These are phyloP conservation scores for Platichthys stellatus DNA, from an alignment of 2,113 vertebrate genomes.

Conservation along the genomic window DNA sequence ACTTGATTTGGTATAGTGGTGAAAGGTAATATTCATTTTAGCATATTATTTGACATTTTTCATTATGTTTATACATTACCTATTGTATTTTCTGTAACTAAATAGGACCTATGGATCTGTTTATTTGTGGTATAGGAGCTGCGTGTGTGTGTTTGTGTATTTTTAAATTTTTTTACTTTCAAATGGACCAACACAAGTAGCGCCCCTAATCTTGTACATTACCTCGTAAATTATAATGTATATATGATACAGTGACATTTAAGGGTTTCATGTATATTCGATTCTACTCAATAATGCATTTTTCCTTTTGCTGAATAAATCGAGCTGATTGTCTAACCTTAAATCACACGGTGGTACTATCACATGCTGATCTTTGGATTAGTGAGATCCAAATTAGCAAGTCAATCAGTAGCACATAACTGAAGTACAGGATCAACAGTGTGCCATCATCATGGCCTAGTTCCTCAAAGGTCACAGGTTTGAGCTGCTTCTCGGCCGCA, in stretches of 20 bases:
- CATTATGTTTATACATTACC: no score
- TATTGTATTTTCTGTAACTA: no score
- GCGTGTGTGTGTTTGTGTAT: no score
- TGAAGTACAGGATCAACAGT: conserved; percentile 33
- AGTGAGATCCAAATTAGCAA: conserved; percentile 49
- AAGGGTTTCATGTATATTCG: no score
- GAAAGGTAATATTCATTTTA: neutral
- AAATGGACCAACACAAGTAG: neutral
- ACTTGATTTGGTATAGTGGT: neutral
- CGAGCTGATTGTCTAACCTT: conserved; percentile 20
- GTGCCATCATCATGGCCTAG: neutral
- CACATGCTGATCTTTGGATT: conserved; percentile 55
- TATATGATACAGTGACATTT: no score
- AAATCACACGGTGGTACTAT: conserved; percentile 17
- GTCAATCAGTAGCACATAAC: conserved; percentile 19
- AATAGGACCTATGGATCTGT: no score
- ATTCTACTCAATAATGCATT: neutral
- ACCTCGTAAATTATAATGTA: no score
- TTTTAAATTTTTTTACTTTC: no score
- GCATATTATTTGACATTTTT: neutral
- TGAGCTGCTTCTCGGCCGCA: neutral
- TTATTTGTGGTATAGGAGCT: no score
- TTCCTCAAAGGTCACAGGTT: conserved; percentile 33
- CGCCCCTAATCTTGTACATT: no score
- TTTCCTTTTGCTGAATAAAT: conserved; percentile 25